Evolutionary conservation across 1,140 invertebrate species (phyloP).

Genomic region (Portunus trituberculatus): DNA sequence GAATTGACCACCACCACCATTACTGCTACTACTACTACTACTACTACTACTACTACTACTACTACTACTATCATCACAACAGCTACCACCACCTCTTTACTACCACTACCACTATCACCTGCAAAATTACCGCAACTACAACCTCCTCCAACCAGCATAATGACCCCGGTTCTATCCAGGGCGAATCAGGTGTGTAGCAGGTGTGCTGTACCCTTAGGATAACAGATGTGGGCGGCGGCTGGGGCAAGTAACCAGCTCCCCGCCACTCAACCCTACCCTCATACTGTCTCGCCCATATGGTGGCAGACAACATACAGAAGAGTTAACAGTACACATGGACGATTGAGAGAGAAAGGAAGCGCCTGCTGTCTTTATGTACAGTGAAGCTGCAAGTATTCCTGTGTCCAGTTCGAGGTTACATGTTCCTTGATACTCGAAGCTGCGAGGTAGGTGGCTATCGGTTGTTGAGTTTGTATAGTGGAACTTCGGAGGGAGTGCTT

Average conservation of each 20-base stretch:
- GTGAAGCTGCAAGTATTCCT: too few relatives aligned
- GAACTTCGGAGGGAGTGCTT: neutral
- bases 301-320: neutral
- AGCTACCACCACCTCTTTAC: neutral
- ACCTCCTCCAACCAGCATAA: too few relatives aligned
- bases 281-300: neutral
- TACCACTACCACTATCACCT: neutral
- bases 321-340: too few relatives aligned
- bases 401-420: too few relatives aligned
- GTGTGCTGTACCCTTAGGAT: neutral
- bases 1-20: neutral
- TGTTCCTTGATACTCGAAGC: too few relatives aligned
- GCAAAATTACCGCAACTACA: too few relatives aligned
- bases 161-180: neutral
- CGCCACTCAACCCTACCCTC: neutral
- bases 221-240: neutral
- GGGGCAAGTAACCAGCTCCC: neutral
- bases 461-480: too few relatives aligned
- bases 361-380: too few relatives aligned
- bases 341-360: too few relatives aligned
- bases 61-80: neutral
- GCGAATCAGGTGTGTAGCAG: neutral
- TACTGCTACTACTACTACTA: neutral
- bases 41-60: conserved; percentile 22
- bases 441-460: too few relatives aligned